Base-by-base conservation (phyloP, 2,888 invertebrate species). In the Teleogryllus oceanicus region DNA sequence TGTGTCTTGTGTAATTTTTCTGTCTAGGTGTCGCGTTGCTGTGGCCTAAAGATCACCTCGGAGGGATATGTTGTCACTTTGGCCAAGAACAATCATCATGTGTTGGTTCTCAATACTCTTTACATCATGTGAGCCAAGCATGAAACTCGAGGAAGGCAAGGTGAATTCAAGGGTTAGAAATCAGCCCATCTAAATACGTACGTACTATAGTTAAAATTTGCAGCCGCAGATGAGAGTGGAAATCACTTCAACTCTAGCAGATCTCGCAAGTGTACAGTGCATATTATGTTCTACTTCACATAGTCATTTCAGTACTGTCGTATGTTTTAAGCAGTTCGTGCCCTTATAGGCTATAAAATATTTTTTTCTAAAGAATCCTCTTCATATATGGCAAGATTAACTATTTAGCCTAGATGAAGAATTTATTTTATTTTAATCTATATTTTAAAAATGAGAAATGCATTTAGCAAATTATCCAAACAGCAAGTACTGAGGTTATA, bases 1-100 rank as follows among this genome's bases (percentile, higher is more conserved):
- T 11, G 13, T 62, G 4, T 13, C n/a, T 62, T 18, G 11, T 10
- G 5, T 16, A 24, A 24, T 75, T 74, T 82, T 80, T 82, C 83
- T 83, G 87, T 87, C n/a, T 89, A 98, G 95, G 98, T 98, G 83
- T 97, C 97, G 83, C 95, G 98, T 86, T 98, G 98, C 90, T 98
- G 98, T 88, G 98, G 98, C 83, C 90, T 98, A 86, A 98, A 98
- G 90, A 97, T 98, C 86, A 98, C 98, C 81, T 95, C 96, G 24
- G 97, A 98, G 88, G 98, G 98, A 84, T 97, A 96, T 88, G 95
- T 98, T 85, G 96, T 96, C 84, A 96, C 98, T 83, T 89, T 98
- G 89, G 98, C 98, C 87, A 98, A 98, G 91, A 98, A 98, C 90
- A 98, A 98, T 90, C 98, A 98, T 89, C 97, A 98, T 89, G 98